phyloP scores from a whole-genome alignment of 2,113 vertebrate genomes.

The Zosterops lateralis region DNA sequence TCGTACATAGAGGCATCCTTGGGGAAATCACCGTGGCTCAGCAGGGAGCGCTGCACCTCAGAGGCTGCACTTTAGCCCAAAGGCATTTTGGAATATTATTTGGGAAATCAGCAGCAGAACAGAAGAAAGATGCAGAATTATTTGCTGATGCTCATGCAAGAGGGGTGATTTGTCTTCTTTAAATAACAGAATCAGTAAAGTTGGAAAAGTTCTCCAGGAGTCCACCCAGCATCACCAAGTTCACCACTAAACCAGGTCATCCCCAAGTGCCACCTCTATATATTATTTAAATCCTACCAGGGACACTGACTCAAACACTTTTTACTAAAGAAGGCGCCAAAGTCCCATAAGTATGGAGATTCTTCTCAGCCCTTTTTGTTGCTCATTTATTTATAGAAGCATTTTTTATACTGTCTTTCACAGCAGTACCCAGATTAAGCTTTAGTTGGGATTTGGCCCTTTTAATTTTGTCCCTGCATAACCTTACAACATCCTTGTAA shows the following conservation, averaged over 20 bases:
- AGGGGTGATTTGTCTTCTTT: not conserved
- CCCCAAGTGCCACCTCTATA: not conserved
- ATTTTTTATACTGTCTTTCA: not conserved
- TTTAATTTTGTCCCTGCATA: not conserved
- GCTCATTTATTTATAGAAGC: not conserved
- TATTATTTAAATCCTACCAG: not conserved
- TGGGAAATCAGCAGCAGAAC: constrained; percentile 35
- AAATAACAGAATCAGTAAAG: not conserved
- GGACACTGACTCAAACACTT: not conserved
- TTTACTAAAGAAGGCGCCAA: not conserved
- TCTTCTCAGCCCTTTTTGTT: not conserved
- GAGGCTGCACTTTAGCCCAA: not conserved
- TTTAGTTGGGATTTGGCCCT: not conserved
- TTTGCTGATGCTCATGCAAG: not conserved
- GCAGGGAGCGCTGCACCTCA: not conserved
- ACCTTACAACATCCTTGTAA: not conserved
- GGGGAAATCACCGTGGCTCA: not conserved
- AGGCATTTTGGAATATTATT: constrained; percentile 26
- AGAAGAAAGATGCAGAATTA: not conserved
- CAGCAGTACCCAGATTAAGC: not conserved
- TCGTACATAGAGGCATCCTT: not conserved
- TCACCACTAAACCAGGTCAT: not conserved
- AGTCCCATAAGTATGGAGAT: not conserved
- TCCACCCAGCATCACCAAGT: not conserved
- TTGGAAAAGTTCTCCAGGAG: not conserved